Conservation (phyloP, 2,888 invertebrate genomes). For the Elysia crispata region DNA sequence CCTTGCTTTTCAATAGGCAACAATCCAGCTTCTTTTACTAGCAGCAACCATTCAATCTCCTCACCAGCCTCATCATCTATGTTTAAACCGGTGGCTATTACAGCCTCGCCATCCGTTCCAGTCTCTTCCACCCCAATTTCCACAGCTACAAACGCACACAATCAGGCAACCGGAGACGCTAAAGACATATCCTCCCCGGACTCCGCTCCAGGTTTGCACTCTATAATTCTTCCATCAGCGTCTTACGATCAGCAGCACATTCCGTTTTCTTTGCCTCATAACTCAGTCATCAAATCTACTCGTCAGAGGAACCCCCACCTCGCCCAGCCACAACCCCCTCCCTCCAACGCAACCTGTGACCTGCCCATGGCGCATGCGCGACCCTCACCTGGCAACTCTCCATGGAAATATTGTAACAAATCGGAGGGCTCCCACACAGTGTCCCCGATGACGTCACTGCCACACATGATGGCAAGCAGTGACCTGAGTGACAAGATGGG, state of each 20-base stretch:
- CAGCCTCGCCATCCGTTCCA: slow-evolving; percentile 18
- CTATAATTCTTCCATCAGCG: background rate
- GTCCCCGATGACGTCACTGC: no score
- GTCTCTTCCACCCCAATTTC: background rate
- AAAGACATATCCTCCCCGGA: background rate
- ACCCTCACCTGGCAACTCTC: background rate
- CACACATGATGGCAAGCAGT: background rate
- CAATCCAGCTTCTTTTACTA: no score
- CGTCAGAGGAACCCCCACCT: slow-evolving; percentile 36
- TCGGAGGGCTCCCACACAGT: background rate
- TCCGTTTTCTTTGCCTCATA: slow-evolving; percentile 57
- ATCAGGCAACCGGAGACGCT: slow-evolving; percentile 34
- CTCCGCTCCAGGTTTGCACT: background rate
- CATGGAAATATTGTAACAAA: slow-evolving; percentile 40
- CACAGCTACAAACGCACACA: slow-evolving; percentile 26
- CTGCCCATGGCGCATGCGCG: background rate
- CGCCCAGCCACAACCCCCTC: slow-evolving; percentile 23
- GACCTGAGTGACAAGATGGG: slow-evolving; percentile 40
- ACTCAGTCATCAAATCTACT: slow-evolving; percentile 64
- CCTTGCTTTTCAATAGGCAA: slow-evolving; percentile 48
- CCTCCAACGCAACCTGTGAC: slow-evolving; percentile 23
- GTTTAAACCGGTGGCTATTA: slow-evolving; percentile 59
- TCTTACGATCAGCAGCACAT: slow-evolving; percentile 43
- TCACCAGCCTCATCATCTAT: slow-evolving; percentile 56
- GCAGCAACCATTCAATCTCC: no score